Conservation (phyloP, 2,797 vertebrate genomes). For the Tapirus indicus region DNA sequence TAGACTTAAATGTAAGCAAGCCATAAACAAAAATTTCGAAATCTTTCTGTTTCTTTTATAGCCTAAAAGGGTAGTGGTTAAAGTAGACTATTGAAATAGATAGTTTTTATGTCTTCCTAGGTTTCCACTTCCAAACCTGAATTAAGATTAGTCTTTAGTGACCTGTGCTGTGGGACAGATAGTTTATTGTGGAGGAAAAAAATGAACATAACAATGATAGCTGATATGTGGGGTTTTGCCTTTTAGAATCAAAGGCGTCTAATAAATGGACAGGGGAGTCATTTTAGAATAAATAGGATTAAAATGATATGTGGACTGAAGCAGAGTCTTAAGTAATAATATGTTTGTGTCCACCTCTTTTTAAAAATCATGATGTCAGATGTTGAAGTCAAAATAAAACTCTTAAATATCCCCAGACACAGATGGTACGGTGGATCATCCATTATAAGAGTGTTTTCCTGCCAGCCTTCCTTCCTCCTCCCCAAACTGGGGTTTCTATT, state of each 20-base stretch:
- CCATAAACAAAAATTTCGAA: not conserved
- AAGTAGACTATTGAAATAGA: not conserved
- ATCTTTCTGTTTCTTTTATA: conserved; percentile 9
- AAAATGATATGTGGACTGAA: conserved; percentile 16
- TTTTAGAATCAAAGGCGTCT: conserved; percentile 54
- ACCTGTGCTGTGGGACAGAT: not conserved
- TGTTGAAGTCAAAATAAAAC: conserved; percentile 69
- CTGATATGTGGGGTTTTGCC: not conserved
- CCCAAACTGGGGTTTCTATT: conserved; percentile 66
- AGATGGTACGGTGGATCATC: conserved; percentile 59
- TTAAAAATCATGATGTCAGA: conserved; percentile 73
- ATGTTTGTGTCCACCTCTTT: conserved; percentile 63
- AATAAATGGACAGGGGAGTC: not conserved
- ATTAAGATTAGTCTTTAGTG: not conserved
- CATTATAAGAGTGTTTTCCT: conserved; percentile 66
- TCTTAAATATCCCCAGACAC: conserved; percentile 70
- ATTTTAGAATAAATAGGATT: conserved; percentile 45
- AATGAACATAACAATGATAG: not conserved
- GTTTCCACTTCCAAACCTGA: conserved; percentile 24
- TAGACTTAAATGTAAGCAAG: not conserved
- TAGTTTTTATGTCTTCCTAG: not conserved
- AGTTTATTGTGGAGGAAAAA: not conserved
- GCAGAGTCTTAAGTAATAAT: conserved; percentile 67
- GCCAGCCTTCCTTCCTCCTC: not conserved
- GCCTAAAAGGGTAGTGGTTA: not conserved